Evolutionary conservation across 2,797 vertebrate species (phyloP).

Genomic region (Lepidocolaptes lacrymiger): DNA sequence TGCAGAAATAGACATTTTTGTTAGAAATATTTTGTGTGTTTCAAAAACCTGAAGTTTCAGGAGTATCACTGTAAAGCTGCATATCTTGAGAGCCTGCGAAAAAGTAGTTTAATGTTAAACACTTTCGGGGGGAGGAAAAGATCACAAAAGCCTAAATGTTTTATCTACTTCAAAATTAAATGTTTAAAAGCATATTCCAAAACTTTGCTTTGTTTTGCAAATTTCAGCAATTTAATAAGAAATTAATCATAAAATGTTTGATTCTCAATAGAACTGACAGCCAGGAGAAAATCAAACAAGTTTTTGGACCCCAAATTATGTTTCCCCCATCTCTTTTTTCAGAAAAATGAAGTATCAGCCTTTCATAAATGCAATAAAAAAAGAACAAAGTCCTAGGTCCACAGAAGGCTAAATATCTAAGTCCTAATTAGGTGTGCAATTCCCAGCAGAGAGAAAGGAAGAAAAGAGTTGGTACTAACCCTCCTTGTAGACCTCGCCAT

Average conservation of each 20-base stretch:
- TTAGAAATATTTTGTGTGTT: neutral
- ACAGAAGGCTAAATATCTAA: neutral
- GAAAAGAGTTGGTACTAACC: neutral
- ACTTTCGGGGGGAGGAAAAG: fast-evolving
- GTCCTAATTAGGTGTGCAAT: neutral
- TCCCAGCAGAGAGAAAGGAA: neutral
- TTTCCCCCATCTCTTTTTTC: neutral
- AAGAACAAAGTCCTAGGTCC: neutral
- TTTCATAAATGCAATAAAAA: neutral
- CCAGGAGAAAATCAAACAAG: neutral
- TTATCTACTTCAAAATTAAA: neutral
- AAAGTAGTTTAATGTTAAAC: neutral
- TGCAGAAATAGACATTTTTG: neutral
- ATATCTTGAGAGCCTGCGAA: neutral
- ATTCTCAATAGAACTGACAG: neutral
- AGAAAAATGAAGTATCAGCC: neutral
- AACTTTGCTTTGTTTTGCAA: neutral
- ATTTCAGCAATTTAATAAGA: neutral
- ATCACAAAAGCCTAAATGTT: neutral
- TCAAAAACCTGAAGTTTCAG: neutral
- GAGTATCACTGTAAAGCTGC: neutral
- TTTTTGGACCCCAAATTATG: neutral
- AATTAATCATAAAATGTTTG: neutral
- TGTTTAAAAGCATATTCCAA: neutral
- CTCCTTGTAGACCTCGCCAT: neutral